These are phyloP conservation scores for Gallinago nigripennis DNA, from an alignment of 2,797 vertebrate species.

Conservation along the genomic window DNA sequence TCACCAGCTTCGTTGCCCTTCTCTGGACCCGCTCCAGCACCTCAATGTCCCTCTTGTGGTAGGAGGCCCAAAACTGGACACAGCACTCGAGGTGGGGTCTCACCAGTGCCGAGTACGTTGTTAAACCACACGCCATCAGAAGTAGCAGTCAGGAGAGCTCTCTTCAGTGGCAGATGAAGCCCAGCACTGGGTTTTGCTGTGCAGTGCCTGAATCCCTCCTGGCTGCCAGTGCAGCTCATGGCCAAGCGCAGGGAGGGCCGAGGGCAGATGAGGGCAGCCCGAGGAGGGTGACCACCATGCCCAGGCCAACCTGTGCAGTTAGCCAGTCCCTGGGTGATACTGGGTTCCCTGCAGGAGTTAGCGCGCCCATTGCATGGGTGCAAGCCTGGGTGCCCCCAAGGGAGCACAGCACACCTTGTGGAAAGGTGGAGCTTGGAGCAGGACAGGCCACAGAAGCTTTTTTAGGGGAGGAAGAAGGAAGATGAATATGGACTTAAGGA, in stretches of 20 bases:
- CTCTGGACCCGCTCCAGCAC: no score
- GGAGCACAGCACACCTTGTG: not conserved
- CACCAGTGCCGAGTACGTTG: no score
- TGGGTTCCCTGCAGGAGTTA: not conserved
- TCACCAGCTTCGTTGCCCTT: no score
- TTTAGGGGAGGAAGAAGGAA: not conserved
- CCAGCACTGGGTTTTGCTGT: not conserved
- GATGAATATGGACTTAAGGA: not conserved
- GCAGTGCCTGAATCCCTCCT: not conserved
- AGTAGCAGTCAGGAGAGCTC: not conserved
- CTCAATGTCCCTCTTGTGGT: no score
- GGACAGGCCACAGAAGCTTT: not conserved
- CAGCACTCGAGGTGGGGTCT: no score
- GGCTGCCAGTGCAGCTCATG: not conserved
- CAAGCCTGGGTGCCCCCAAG: no score
- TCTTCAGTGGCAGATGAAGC: not conserved
- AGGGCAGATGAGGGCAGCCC: rapidly evolving
- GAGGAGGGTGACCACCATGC: rapidly evolving
- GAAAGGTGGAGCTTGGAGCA: not conserved
- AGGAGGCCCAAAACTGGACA: no score
- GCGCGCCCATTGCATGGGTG: rapidly evolving
- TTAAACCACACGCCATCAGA: not conserved
- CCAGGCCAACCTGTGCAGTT: no score
- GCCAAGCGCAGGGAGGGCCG: rapidly evolving
- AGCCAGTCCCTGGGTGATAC: not conserved